Percentiles rank a stretch among this genome's conserved stretches.
Evolutionary conservation across 2,113 vertebrate species (phyloP).

Genomic region (Pterocles burchelli): DNA sequence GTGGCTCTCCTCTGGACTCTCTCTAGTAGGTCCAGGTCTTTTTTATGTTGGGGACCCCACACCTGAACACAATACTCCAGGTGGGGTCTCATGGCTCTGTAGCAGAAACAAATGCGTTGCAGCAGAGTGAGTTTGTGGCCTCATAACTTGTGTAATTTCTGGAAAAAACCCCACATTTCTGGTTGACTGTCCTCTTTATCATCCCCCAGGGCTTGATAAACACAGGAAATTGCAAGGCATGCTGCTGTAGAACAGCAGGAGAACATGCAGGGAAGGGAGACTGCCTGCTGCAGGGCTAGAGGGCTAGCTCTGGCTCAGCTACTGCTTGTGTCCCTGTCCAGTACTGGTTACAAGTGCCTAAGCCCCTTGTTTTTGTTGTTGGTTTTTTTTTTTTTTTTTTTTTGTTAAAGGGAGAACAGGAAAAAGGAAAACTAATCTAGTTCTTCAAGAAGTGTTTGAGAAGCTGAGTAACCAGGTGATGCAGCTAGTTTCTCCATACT

Average conservation of each 20-base stretch:
- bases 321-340: rapidly evolving
- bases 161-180: neutral
- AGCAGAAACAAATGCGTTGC: neutral
- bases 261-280: neutral
- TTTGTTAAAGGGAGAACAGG: neutral
- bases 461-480: neutral
- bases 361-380: neutral
- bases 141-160: neutral
- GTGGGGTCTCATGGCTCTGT: neutral
- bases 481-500: neutral
- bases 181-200: neutral
- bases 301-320: neutral
- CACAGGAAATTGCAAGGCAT: conserved; percentile 21
- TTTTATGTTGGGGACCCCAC: no score
- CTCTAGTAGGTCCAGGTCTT: no score
- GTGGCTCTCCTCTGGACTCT: no score
- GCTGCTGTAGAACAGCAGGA: neutral
- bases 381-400: neutral
- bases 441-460: neutral
- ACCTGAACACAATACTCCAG: no score
- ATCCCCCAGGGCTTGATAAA: neutral
- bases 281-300: neutral
- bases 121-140: neutral
- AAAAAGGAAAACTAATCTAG: neutral
- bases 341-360: rapidly evolving